phyloP scores from a whole-genome alignment of 2,113 vertebrate genomes.

The Platichthys stellatus region DNA sequence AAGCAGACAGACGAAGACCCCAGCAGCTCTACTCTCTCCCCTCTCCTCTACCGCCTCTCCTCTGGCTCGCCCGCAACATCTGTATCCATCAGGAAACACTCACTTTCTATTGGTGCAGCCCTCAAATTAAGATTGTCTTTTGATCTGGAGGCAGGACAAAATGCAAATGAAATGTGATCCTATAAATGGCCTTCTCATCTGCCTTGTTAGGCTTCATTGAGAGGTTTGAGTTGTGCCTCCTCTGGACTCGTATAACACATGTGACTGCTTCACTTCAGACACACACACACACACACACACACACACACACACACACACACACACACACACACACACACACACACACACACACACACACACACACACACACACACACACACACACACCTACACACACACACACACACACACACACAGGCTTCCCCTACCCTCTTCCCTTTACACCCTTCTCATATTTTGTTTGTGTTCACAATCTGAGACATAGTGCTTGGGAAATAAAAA shows the following conservation, averaged over 20 bases:
- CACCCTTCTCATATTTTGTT: slow-evolving; percentile 50
- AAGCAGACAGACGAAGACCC: slow-evolving; percentile 50
- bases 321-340: not conserved
- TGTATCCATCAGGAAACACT: slow-evolving; percentile 81
- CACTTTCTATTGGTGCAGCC: slow-evolving; percentile 76
- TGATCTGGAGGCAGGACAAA: slow-evolving; percentile 82
- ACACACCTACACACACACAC: not conserved
- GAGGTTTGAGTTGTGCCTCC: slow-evolving; percentile 61
- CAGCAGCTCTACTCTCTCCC: slow-evolving; percentile 44
- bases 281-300: not conserved
- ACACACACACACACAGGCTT: slow-evolving; percentile 1
- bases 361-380: not conserved
- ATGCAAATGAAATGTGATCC: slow-evolving; percentile 84
- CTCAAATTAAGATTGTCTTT: slow-evolving; percentile 80
- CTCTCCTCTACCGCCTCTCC: slow-evolving; percentile 29
- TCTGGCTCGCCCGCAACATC: slow-evolving; percentile 74
- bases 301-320: not conserved
- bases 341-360: not conserved
- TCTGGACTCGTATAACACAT: slow-evolving; percentile 65
- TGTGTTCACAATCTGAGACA: slow-evolving; percentile 63
- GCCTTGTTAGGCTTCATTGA: slow-evolving; percentile 79
- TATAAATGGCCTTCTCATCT: slow-evolving; percentile 82
- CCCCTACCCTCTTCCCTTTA: slow-evolving; percentile 46
- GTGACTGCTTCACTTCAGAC: slow-evolving; percentile 73
- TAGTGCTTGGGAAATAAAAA: slow-evolving; percentile 21